Evolutionary conservation across 1,140 invertebrate genomes (phyloP).

Genomic region (Ephestia elutella): DNA sequence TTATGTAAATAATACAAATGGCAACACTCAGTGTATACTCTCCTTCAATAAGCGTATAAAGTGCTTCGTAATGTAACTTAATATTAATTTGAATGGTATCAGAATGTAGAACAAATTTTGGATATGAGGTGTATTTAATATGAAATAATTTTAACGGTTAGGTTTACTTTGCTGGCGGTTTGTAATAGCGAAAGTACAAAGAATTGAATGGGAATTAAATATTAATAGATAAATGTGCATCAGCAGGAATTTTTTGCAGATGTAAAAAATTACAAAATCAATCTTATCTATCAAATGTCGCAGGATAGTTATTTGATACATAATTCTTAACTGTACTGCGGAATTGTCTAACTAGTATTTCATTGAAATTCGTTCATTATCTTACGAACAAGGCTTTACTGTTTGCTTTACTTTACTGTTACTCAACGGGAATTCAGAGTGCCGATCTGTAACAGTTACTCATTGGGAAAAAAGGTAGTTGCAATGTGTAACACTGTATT

Average conservation of each 20-base stretch:
- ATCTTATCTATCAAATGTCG: neutral
- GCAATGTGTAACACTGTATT: no score
- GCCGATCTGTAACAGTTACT: no score
- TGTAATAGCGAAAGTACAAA: constrained; percentile 61
- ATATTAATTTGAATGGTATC: constrained; percentile 45
- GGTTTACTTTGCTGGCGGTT: constrained; percentile 41
- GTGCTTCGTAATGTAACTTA: constrained; percentile 45
- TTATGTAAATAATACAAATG: constrained; percentile 46
- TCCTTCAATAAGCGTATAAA: constrained; percentile 40
- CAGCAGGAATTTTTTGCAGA: neutral
- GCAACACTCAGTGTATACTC: constrained; percentile 28
- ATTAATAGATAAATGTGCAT: constrained; percentile 18
- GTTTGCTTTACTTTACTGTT: constrained; percentile 46
- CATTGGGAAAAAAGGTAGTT: no score
- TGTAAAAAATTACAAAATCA: neutral
- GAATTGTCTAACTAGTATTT: constrained; percentile 18
- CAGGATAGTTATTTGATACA: neutral
- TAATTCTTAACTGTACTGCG: constrained; percentile 27
- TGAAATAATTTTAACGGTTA: constrained; percentile 46
- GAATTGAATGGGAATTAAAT: constrained; percentile 43
- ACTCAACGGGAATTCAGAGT: no score
- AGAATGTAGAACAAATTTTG: constrained; percentile 51
- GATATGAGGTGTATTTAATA: constrained; percentile 45
- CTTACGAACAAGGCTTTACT: constrained; percentile 10
- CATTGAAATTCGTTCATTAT: constrained; percentile 11